Base-by-base conservation (phyloP, 1,140 invertebrate species). In the Teleogryllus occipitalis region DNA sequence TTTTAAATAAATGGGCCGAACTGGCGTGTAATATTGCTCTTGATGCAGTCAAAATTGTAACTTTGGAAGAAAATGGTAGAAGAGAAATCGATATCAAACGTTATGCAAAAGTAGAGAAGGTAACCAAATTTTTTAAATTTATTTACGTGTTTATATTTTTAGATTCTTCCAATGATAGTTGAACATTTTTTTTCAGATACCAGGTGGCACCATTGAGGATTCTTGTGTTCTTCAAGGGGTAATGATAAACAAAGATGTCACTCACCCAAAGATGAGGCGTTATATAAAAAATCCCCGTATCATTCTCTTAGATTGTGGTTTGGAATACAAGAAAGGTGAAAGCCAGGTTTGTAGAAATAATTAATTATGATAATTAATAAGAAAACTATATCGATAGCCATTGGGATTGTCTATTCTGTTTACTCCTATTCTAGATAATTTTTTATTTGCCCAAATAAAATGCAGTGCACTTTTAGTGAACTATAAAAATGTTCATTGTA, bases 251-350 rank as follows among this genome's bases (percentile, higher is more conserved):
- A 99, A 99, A 88, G 98, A 99, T 88, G 96, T 99, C 0, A 97
- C 96, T 1, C 98, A 99, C 88, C 92, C 97, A 0, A 98, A 98
- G 89, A 99, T 99, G 98, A 90, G 90, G 82, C 91, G 98, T 47
- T 91, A 91, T 74, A 98, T 99, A 84, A 94, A 98, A 86, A 98
- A 99, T 85, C 98, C 98, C 7, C 89, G 97, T 83, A 98, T 99
- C 84, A 87, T 99, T 7, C 87, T 99, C 15, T 87, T 99, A 8
- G 98, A 99, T 88, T 99, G 98, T 86, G 91, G 93, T 8, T 88
- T 99, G 75, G 98, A 99, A 87, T 99, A 99, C 87, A 99, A 99
- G 87, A 99, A 99, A 87, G 98, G 98, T 73, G 98, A 99, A 89
- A 98, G 97, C 84, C 93, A 89, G 85, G 87, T 88, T 4, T 7